Base-by-base conservation (phyloP, 2,797 vertebrate species). In the Poecilia wingei region DNA sequence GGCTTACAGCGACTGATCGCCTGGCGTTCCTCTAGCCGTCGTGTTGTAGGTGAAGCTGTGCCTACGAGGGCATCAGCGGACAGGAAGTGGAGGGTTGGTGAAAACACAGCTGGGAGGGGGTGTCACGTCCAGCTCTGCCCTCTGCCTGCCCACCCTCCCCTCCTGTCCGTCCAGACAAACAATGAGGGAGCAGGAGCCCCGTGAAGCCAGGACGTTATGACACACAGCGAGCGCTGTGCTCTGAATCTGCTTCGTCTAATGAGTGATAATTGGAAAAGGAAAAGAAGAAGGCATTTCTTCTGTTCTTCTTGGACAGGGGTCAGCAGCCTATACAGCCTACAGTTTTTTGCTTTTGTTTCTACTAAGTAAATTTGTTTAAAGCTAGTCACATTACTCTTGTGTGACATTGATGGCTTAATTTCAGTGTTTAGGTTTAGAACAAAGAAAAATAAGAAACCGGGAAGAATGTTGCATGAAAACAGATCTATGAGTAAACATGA, bases 21-120 rank as follows among this genome's bases (percentile, higher is more conserved):
- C 69, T 61, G 3, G 41, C 80, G 79, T 83, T 87, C 75, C 70
- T 70, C 75, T 64, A 71, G 79, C 74, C 39, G 18, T 69, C 0
- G 10, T 64, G 82, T 84, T 86, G 78, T 88, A 82, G 85, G 85
- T 88, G 88, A 88, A 92, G 86, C 89, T 93, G 87, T 84, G 86
- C 75, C 74, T 89, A 75, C 20, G 55, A 86, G 87, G 86, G 82
- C 89, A 85, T 90, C 84, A 90, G 84, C 66, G 75, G 88, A 87
- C 91, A 91, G 93, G 94, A 94, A 90, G 91, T 88, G 80, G 72
- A 82, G 89, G 85, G 85, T 93, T 85, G 90, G 83, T 74, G 61
- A 90, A 90, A 91, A 90, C 92, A 92, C 87, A 91, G 87, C 89
- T 92, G 87, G 88, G 89, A 87, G 87, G 82, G 88, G 77, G 78